Base-by-base conservation (phyloP, 23 tunicate genomes). In the Pegea sp. region DNA sequence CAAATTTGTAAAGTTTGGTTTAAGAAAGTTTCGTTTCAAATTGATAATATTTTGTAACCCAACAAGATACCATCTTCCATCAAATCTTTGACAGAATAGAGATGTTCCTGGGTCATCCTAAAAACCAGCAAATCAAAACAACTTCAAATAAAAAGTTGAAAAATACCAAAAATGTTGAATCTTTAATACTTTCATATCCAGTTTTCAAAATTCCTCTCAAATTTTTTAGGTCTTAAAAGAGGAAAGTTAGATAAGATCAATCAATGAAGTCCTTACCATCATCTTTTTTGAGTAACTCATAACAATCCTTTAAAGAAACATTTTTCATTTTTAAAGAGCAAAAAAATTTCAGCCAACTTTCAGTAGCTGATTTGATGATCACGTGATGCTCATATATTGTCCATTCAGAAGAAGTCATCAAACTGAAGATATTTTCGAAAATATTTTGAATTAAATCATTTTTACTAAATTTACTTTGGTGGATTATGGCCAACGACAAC, bases 41-140 rank as follows among this genome's bases (percentile, higher is more conserved):
- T 74, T 84, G 2, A 68, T 49, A 69, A 66, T 58, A 49, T 55
- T 84, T 31, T 57, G 63, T 23, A 74, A 48, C 26, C 76, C 95
- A 38, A 63, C 26, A 23, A 84, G 48, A 54, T 78, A 84, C 95
- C 95, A 84, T 5, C 67, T 55, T 8, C 59, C 59, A 53, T 84
- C 84, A 64, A 54, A 56, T 13, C 76, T 58, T 57, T 68, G 48
- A 59, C 95, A 84, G 42, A 84, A 67, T 6, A 84, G 31, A 0
- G 68, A 63, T 0, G 70, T 29, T 1, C 95, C 95, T 42, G 31
- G 81, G 33, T 84, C 95, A 43, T 63, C 26, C 95, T 84, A 33
- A 28, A 44, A 42, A 25, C 6, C 54, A 54, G 48, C 29, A 61
- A 38, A 38, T 38, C 46, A 11, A 16, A 11, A 38, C 16, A 8